These are phyloP conservation scores for Elysia crispata DNA, from an alignment of 2,888 invertebrate genomes.

Conservation along the genomic window DNA sequence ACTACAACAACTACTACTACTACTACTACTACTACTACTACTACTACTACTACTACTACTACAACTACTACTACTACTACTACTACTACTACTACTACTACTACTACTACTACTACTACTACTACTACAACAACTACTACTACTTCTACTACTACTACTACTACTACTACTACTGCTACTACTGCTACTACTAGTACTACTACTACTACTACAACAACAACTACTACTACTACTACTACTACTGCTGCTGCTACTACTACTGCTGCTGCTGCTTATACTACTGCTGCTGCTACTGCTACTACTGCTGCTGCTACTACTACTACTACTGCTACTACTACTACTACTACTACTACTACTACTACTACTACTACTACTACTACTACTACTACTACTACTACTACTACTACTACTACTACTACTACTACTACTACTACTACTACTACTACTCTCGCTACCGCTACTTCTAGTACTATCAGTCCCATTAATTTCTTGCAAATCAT, in stretches of 20 bases:
- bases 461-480: no score
- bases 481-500: no score
- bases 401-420: slow-evolving; percentile 33
- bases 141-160: background rate
- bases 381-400: slow-evolving; percentile 21
- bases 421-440: slow-evolving; percentile 28
- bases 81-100: background rate
- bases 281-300: slow-evolving; percentile 23
- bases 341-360: slow-evolving; percentile 34
- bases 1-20: slow-evolving; percentile 4
- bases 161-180: slow-evolving; percentile 12
- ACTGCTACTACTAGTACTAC: slow-evolving; percentile 33
- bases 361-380: slow-evolving; percentile 23
- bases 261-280: background rate
- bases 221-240: background rate
- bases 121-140: slow-evolving; percentile 21
- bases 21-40: slow-evolving; percentile 9
- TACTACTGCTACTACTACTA: slow-evolving; percentile 20
- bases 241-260: background rate
- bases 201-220: background rate
- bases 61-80: slow-evolving; percentile 4
- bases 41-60: slow-evolving; percentile 9
- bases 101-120: slow-evolving; percentile 7
- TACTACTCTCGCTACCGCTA: background rate
- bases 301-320: slow-evolving; percentile 21